Conservation (phyloP, 2,113 vertebrate species). For the Pygoscelis adeliae region DNA sequence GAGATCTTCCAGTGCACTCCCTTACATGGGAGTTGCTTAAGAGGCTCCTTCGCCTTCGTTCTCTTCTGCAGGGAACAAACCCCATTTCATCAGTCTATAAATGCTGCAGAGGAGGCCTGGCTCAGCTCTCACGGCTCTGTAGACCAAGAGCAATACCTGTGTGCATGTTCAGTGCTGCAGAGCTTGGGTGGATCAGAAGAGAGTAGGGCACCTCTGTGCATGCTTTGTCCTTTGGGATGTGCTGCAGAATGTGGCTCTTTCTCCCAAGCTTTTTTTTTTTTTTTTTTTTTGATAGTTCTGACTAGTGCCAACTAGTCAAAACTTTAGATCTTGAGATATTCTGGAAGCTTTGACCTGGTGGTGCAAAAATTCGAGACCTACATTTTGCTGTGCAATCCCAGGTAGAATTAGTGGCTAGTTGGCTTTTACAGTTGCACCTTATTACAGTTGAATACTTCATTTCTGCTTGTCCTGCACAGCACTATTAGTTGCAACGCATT, state of each 20-base stretch:
- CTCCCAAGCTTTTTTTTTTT: background rate
- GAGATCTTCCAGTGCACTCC: background rate
- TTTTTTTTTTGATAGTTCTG: background rate
- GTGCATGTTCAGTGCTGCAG: background rate
- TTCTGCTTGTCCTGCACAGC: background rate
- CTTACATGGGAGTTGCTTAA: background rate
- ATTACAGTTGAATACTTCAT: background rate
- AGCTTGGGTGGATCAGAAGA: background rate
- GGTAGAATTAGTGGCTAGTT: background rate
- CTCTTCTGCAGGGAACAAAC: background rate
- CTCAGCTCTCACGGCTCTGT: background rate
- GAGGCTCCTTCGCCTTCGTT: background rate
- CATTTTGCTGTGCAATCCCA: background rate
- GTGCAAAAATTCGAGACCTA: background rate
- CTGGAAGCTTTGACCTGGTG: background rate
- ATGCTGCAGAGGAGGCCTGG: background rate
- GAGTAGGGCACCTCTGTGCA: background rate
- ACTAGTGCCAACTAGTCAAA: background rate
- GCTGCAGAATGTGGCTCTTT: background rate
- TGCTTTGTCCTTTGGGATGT: background rate
- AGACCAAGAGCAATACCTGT: background rate
- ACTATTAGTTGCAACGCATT: background rate
- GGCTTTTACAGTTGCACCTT: background rate
- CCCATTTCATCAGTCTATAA: background rate
- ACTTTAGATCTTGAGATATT: background rate